Base-by-base conservation (phyloP, 2,113 vertebrate species). In the Micromys minutus region DNA sequence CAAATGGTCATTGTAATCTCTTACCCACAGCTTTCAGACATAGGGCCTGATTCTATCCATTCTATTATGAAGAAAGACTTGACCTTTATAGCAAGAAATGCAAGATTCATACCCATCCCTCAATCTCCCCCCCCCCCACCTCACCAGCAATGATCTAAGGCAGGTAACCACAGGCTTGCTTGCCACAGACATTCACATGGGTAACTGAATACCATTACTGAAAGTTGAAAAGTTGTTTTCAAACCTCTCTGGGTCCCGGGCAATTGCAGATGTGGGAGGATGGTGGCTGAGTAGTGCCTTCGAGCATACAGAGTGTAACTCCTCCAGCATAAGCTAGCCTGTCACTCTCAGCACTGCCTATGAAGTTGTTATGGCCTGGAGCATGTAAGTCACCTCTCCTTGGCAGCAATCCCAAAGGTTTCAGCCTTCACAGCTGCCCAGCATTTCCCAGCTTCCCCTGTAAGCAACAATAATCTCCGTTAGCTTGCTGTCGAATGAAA, bases 381-480 rank as follows among this genome's bases (percentile, higher is more conserved):
- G 94, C 94, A 61, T 77, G 87, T 93, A 93, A 90, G 94, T 95
- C 88, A 16, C 21, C 26, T 86, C 85, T 81, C 88, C 67, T 94
- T 97, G 97, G 97, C 96, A 97, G 77, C 52, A 93, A 88, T 96
- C 96, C 95, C 95, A 59, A 96, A 87, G 90, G 92, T 86, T 85
- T 96, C 85, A 83, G 94, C 90, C 88, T 95, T 94, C 90, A 69
- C 13, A 72, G 94, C 94, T 93, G 92, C 90, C 95, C 19, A 4
- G 92, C 76, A 19, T 95, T 96, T 96, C 91, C 95, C 87, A 86
- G 93, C 39, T 94, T 86, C 91, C 92, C 50, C 65, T 3, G 11
- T 75, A 85, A 96, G 90, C 94, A 97, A 86, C 96, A 92, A 57
- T 96, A 91, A 96, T 83, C 47, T 97, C 94, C 83, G 88, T 96